These are phyloP conservation scores for Platycnemis pennipes DNA, from an alignment of 2,888 invertebrate species.

Conservation along the genomic window DNA sequence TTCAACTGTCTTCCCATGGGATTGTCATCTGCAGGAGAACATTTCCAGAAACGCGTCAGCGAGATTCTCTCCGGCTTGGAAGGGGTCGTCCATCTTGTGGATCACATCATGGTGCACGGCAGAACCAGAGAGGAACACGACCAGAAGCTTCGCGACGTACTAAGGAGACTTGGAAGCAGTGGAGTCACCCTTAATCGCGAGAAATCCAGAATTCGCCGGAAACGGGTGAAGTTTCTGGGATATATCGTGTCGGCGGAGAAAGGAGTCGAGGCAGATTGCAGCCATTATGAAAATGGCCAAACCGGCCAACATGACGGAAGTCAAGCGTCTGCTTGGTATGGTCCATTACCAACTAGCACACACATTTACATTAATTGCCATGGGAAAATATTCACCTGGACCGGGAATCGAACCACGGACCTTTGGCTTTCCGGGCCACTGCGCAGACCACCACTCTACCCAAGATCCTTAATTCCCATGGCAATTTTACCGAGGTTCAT, in stretches of 20 bases:
- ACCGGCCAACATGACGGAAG: too few relatives aligned
- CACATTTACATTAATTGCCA: too few relatives aligned
- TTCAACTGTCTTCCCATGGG: slow-evolving; percentile 1
- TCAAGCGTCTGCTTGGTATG: neutral
- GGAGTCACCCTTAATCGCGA: neutral
- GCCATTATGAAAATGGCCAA: too few relatives aligned
- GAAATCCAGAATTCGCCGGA: neutral
- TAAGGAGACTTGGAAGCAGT: neutral
- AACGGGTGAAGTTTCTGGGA: neutral
- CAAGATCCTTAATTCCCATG: too few relatives aligned
- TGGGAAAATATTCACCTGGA: too few relatives aligned
- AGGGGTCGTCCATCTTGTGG: neutral
- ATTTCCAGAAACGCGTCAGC: neutral
- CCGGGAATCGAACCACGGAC: too few relatives aligned
- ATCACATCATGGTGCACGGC: neutral
- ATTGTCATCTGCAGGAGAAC: neutral
- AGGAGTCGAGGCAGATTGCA: too few relatives aligned
- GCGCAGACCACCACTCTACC: too few relatives aligned
- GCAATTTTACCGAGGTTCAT: too few relatives aligned
- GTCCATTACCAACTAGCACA: neutral
- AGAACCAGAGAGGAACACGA: neutral
- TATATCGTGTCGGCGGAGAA: neutral
- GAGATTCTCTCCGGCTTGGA: neutral
- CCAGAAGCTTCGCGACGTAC: neutral
- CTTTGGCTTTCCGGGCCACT: too few relatives aligned